Evolutionary conservation across 2,113 vertebrate genomes (phyloP), one percentile per base, ranked within the genome.

Genomic region (Periophthalmus modestus): DNA sequence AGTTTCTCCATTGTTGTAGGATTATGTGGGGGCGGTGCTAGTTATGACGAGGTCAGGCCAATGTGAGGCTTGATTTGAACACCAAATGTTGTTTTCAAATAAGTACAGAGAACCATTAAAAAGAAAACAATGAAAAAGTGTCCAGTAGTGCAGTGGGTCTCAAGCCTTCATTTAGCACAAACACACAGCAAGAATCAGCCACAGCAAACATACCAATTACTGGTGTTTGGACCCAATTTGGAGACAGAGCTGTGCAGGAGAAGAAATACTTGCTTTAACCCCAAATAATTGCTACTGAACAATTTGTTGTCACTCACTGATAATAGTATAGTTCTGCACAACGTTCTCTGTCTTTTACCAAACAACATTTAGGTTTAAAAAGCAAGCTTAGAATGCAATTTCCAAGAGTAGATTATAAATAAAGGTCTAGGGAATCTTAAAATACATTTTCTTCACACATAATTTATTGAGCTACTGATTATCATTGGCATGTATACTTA

Each of bases 1-100:
- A 78, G 85, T 85, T 81, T 81, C 66, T 48, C 75, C 77, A 88
- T 88, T 91, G 89, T 90, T 82, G 75, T 72, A 67, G 82, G 85
- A 89, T 90, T 88, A 91, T 63, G 65, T 58, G 66, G 74, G 78
- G 78, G 47, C 24, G 59, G 71, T 18, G 36, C 36, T 67, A 54
- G 68, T 66, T 71, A 46, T 36, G n/a, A 50, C 54, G 80, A 50
- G 74, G 82, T 79, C 43, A 59, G 66, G 62, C 67, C 57, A 47
- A 65, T 70, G 78, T 62, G 48, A 79, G 47, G 65, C 33, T 77
- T 69, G 36, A 48, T 63, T 65, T 72, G 66, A 85, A 72, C 69
- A 74, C 71, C 67, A 69, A 80, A 81, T 74, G 75, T 82, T 74
- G 75, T 68, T 43, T 50, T n/a, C 73, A 66, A 28, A 66, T 16